phyloP scores from a whole-genome alignment of 2,797 vertebrate genomes.

The Apodemus agrarius region DNA sequence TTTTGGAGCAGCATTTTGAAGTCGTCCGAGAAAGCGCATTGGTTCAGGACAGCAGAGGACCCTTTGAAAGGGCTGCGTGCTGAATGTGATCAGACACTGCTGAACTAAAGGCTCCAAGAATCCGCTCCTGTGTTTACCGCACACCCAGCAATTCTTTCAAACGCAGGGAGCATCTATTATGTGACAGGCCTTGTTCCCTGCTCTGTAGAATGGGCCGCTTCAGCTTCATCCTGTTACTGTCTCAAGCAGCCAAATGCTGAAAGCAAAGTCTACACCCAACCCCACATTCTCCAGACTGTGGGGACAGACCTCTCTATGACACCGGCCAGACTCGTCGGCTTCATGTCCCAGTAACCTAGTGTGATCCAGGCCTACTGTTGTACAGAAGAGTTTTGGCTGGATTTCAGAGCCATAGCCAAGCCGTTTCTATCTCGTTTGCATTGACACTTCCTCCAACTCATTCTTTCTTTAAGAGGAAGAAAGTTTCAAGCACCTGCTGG shows the following conservation, averaged over 20 bases:
- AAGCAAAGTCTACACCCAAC: not conserved
- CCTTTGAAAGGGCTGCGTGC: not conserved
- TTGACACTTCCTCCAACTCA: not conserved
- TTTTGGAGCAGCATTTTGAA: not conserved
- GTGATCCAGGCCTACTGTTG: not conserved
- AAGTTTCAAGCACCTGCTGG: not conserved
- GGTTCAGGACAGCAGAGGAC: not conserved
- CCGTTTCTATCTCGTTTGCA: not conserved
- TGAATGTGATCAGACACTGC: not conserved
- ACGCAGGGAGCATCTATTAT: conserved; percentile 1
- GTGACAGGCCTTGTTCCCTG: not conserved
- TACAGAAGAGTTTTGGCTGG: not conserved
- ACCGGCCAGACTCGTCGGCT: not conserved
- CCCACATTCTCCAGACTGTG: not conserved
- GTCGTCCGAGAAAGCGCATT: conserved; percentile 22
- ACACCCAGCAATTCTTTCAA: not conserved
- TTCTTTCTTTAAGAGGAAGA: conserved; percentile 48
- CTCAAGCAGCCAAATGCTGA: conserved; percentile 5
- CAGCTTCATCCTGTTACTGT: not conserved
- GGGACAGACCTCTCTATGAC: not conserved
- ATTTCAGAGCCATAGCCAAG: not conserved
- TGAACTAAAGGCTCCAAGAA: not conserved
- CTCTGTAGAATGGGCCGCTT: not conserved
- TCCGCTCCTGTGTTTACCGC: not conserved
- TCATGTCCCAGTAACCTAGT: not conserved